phyloP scores from a whole-genome alignment of 2,888 invertebrate species.

The Ephialtes manifestator region DNA sequence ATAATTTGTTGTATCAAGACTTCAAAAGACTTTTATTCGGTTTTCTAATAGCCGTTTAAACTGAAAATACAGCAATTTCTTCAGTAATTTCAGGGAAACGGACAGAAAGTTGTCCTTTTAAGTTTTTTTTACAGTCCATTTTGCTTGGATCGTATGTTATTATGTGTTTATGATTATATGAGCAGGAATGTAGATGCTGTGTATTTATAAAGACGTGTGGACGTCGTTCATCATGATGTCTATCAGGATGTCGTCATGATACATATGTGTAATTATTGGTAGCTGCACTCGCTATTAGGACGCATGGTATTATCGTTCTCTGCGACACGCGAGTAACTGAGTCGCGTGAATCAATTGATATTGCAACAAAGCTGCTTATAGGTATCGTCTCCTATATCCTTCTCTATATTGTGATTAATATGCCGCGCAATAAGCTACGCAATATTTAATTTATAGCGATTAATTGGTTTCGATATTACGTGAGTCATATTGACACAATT shows the following conservation, averaged over 20 bases:
- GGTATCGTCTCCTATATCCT: neutral
- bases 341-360: conserved; percentile 25
- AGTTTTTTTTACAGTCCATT: neutral
- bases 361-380: conserved; percentile 20
- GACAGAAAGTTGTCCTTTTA: neutral
- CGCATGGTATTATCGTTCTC: conserved; percentile 20
- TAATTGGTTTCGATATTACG: neutral
- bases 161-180: conserved; percentile 3
- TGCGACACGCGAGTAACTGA: conserved; percentile 3
- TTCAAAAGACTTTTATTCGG: too few species aligned
- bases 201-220: neutral
- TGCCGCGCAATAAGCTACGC: neutral
- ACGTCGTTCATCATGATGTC: conserved; percentile 16
- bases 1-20: too few species aligned
- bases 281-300: conserved; percentile 1
- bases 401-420: neutral
- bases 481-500: neutral
- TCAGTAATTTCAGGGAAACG: neutral
- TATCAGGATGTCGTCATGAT: neutral
- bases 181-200: neutral
- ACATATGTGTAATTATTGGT: conserved; percentile 22
- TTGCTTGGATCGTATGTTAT: neutral
- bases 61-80: neutral
- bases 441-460: conserved; percentile 6
- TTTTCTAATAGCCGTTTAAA: neutral